Evolutionary conservation across 2,888 invertebrate genomes (phyloP).

Genomic region (Caenorhabditis zanzibari): DNA sequence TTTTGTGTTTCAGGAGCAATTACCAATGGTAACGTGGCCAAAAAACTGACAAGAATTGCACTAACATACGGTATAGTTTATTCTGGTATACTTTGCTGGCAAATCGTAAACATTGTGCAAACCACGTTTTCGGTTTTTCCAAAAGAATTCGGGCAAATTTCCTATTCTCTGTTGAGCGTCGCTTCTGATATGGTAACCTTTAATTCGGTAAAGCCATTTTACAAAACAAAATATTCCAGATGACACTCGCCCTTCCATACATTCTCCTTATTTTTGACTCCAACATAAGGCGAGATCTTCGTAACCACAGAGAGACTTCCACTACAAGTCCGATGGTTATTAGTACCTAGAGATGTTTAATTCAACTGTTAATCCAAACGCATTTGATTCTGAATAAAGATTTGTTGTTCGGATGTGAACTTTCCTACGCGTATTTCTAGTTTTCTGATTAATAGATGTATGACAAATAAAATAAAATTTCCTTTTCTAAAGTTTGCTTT

Average conservation of each 20-base stretch:
- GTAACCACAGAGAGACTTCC: background rate
- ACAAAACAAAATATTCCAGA: constrained; percentile 11
- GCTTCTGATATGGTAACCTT: constrained; percentile 27
- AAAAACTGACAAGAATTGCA: constrained; percentile 26
- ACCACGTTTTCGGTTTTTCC: background rate
- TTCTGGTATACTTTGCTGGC: constrained; percentile 34
- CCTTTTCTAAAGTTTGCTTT: too few species aligned
- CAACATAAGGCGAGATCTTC: constrained; percentile 19
- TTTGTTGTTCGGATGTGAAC: too few species aligned
- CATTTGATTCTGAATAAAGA: background rate
- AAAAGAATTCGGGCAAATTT: background rate
- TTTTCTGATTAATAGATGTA: too few species aligned
- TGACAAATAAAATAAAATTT: too few species aligned
- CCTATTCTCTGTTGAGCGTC: constrained; percentile 7
- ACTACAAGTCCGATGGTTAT: background rate
- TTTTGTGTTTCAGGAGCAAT: background rate
- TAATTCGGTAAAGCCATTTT: background rate
- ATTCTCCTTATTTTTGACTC: constrained; percentile 29
- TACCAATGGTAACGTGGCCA: background rate
- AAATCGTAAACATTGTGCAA: background rate
- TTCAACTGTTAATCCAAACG: too few species aligned
- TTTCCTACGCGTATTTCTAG: too few species aligned
- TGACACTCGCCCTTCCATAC: constrained; percentile 38
- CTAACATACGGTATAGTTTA: constrained; percentile 26
- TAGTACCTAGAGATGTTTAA: background rate